Conservation (phyloP, 2,888 invertebrate species). For the Conops quadrifasciatus region DNA sequence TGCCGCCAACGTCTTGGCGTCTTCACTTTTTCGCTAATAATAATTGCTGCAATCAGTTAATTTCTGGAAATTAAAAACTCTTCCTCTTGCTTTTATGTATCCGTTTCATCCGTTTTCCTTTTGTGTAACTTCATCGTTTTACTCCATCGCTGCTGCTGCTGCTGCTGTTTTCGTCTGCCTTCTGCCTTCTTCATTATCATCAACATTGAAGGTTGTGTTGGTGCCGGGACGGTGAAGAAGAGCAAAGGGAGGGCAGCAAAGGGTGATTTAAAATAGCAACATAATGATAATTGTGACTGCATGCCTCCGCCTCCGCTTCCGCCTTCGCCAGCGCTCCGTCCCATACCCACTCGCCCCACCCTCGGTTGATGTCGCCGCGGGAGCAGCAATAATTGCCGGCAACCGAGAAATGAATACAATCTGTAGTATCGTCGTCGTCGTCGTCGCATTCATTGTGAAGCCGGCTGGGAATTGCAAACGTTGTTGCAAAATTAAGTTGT, state of each 20-base stretch:
- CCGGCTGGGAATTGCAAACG: background rate
- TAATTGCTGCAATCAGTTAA: conserved; percentile 33
- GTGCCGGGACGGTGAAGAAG: no score
- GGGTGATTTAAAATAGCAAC: conserved; percentile 6
- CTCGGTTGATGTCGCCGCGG: conserved; percentile 12
- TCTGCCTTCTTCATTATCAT: background rate
- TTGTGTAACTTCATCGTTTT: background rate
- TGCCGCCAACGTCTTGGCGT: background rate
- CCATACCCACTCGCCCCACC: no score
- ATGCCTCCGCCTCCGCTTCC: no score
- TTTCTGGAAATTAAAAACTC: conserved; percentile 11
- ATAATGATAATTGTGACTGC: conserved; percentile 8
- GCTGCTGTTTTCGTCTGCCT: background rate
- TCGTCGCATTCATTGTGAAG: background rate
- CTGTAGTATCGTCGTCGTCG: background rate
- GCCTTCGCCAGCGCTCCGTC: no score
- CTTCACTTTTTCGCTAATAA: conserved; percentile 25
- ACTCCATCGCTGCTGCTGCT: conserved; percentile 10
- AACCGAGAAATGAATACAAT: conserved; percentile 14
- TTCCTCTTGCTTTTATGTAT: background rate
- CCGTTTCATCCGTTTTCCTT: conserved; percentile 9
- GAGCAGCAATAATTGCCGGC: conserved; percentile 25
- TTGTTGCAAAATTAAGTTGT: conserved; percentile 21
- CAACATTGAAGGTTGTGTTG: no score
- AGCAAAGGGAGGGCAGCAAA: background rate